Base-by-base conservation (phyloP, 2,888 invertebrate species). In the Diarsia dahlii region DNA sequence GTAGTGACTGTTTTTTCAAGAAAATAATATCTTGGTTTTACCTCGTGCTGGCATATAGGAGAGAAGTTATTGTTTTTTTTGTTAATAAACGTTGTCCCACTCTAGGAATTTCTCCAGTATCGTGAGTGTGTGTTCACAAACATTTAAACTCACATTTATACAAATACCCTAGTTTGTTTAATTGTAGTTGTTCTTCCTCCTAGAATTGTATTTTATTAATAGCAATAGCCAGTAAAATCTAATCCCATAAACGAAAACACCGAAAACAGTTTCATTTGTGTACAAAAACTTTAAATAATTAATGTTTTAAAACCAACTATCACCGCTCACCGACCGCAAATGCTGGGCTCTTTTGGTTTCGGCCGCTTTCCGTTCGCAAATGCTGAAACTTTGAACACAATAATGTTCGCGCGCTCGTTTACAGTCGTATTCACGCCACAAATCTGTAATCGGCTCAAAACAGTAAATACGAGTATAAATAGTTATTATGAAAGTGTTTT, bases 401-500 rank as follows among this genome's bases (percentile, higher is more conserved):
- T 68, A 23, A 23, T 15, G 13, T 68, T 58, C 46, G 58, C 56
- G 65, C 28, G 58, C 60, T 77, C n/a, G 34, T 66, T 80, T n/a
- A 23, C 20, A 68, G 4, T 9, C 52, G 58, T 73, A 83, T 56
- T 79, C 62, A 69, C 60, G 48, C 56, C 66, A 60, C 48, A 54
- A 28, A 28, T 28, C 28, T 28, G 28, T 28, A 28, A 28, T 28
- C 28, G 28, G 2, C 28, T 28, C 28, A 1, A 28, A 67, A 66
- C 70, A 74, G 48, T 70, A 45, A 78, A 70, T 72, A n/a, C n/a
- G n/a, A n/a, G n/a, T n/a, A 56, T 72, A 56, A 80, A 70, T 73
- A 68, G 62, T 81, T 69, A 69, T 66, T 83, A 78, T 64, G 66
- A 74, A 77, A 78, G 69, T 74, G 71, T 67, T 78, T 74, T n/a